Percentiles rank a stretch among this genome's conserved stretches.
Conservation (phyloP, 1,140 invertebrate species). For the Microplitis mediator region DNA sequence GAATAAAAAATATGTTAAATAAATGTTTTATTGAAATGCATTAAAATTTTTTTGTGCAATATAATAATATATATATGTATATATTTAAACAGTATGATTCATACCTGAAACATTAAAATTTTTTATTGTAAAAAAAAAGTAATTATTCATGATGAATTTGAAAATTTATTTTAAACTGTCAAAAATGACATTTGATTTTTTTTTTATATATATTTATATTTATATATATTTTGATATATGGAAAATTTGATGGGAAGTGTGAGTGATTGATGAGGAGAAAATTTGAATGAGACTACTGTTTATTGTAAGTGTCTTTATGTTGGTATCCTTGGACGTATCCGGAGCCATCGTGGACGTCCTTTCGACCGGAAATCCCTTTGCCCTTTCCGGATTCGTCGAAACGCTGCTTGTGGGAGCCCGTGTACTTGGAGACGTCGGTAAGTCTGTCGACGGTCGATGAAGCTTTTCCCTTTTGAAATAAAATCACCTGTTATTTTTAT, state of each 20-base stretch:
- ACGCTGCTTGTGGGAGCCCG: constrained; percentile 87
- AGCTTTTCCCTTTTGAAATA: constrained; percentile 66
- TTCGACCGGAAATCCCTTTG: constrained; percentile 85
- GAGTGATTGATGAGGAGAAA: too few relatives aligned
- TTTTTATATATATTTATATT: neutral
- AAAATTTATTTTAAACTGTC: too few relatives aligned
- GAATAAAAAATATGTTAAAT: too few relatives aligned
- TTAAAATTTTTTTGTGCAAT: too few relatives aligned
- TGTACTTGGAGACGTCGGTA: constrained; percentile 89
- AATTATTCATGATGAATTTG: too few relatives aligned
- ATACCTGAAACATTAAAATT: too few relatives aligned
- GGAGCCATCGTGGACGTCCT: constrained; percentile 76
- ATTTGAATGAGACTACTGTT: constrained; percentile 40
- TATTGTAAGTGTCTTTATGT: constrained; percentile 78
- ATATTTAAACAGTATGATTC: too few relatives aligned
- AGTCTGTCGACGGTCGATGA: constrained; percentile 82
- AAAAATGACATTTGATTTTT: too few relatives aligned
- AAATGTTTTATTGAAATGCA: too few relatives aligned
- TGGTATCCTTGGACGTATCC: constrained; percentile 91
- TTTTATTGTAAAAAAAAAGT: too few relatives aligned
- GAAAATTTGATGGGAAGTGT: constrained; percentile 3
- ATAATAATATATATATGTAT: too few relatives aligned
- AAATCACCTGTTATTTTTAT: neutral
- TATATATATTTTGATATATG: constrained; percentile 25
- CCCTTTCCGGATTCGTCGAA: constrained; percentile 87